phyloP scores from a whole-genome alignment of 2,797 vertebrate genomes.

The Gymnoscopelus braueri region DNA sequence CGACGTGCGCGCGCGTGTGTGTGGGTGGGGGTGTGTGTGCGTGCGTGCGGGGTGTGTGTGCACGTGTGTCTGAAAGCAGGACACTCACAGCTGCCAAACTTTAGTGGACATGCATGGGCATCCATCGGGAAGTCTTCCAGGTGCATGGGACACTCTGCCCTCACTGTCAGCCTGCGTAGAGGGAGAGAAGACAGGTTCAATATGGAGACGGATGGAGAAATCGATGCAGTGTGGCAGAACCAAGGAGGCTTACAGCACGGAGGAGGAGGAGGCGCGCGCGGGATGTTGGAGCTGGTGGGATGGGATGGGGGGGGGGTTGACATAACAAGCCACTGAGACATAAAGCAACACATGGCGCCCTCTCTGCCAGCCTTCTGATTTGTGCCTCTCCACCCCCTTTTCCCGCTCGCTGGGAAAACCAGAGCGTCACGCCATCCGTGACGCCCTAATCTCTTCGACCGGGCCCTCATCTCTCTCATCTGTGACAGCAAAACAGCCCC shows the following conservation, averaged over 20 bases:
- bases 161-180: conserved; percentile 91
- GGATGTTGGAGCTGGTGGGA: neutral
- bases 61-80: conserved; percentile 2
- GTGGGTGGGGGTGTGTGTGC: conserved; percentile 7
- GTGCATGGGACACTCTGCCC: conserved; percentile 99
- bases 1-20: conserved; percentile 7
- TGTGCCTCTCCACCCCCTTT: conserved; percentile 53
- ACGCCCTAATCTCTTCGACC: conserved; percentile 76
- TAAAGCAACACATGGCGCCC: conserved; percentile 12
- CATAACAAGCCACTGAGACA: conserved; percentile 13
- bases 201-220: conserved; percentile 3
- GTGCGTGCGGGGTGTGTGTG: conserved; percentile 20
- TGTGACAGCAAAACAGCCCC: conserved; percentile 72
- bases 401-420: conserved; percentile 73
- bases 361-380: conserved; percentile 43
- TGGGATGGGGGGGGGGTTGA: neutral
- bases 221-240: neutral
- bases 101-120: conserved; percentile 96
- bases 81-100: conserved; percentile 99
- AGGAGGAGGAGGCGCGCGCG: conserved; percentile 1
- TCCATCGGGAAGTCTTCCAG: conserved; percentile 99
- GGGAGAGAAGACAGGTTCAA: conserved; percentile 23
- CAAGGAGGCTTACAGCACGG: no score
- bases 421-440: conserved; percentile 67
- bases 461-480: conserved; percentile 76